Percentiles rank a stretch among this genome's conserved stretches.
phyloP scores from a whole-genome alignment of 2,888 invertebrate species.

The Tromatobia lineatoria region DNA sequence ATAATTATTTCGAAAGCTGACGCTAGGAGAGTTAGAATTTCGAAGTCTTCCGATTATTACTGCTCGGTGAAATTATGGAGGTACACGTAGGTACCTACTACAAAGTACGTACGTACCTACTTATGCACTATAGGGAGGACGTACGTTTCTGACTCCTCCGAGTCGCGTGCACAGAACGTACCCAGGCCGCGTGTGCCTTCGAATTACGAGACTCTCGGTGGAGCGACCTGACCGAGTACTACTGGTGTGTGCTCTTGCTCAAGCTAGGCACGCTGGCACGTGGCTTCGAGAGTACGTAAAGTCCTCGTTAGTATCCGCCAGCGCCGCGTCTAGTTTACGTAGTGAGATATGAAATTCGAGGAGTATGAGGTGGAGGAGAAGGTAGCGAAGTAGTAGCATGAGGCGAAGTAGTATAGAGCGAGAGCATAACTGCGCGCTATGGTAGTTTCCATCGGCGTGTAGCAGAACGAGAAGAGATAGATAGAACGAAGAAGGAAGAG shows the following conservation, averaged over 20 bases:
- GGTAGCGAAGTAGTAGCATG: constrained; percentile 60
- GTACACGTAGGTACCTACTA: constrained; percentile 24
- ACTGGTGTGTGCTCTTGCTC: constrained; percentile 42
- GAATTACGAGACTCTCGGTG: constrained; percentile 56
- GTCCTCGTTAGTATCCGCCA: constrained; percentile 75
- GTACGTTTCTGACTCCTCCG: constrained; percentile 53
- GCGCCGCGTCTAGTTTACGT: constrained; percentile 76
- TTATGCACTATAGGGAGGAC: constrained; percentile 26
- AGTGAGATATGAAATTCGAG: constrained; percentile 77
- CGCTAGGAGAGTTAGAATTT: constrained; percentile 18
- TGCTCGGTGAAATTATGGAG: constrained; percentile 27
- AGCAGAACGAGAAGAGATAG: constrained; percentile 39
- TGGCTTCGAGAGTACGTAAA: constrained; percentile 71
- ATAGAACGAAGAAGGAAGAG: constrained; percentile 33
- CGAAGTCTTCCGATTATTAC: constrained; percentile 50
- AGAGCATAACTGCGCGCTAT: constrained; percentile 44
- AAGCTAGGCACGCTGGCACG: constrained; percentile 64
- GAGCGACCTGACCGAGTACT: constrained; percentile 25
- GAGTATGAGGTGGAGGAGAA: constrained; percentile 45
- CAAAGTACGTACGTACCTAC: constrained; percentile 44
- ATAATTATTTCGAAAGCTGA: constrained; percentile 18
- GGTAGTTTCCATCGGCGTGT: constrained; percentile 52
- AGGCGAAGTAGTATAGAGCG: constrained; percentile 56
- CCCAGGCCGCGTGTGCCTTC: constrained; percentile 49
- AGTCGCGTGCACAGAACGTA: constrained; percentile 62